Percentiles rank a stretch among this genome's conserved stretches.
Conservation (phyloP, 2,888 invertebrate species). For the Hirtodrosophila confusa region DNA sequence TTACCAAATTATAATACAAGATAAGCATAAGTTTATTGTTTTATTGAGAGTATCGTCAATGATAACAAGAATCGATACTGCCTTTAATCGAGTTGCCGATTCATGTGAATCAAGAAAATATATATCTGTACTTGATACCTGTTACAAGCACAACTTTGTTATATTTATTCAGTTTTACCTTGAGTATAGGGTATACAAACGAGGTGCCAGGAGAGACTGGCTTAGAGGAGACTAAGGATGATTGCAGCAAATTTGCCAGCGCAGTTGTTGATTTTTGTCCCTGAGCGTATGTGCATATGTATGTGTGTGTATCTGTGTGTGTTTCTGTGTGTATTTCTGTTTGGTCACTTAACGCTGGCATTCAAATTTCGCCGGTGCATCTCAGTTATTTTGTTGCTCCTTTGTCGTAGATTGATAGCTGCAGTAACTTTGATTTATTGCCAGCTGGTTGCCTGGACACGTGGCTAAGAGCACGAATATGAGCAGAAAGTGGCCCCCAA, state of each 20-base stretch:
- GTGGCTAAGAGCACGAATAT: constrained; percentile 15
- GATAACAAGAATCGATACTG: too few species aligned
- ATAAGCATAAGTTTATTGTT: too few species aligned
- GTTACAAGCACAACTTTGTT: too few species aligned
- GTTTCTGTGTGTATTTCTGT: constrained; percentile 18
- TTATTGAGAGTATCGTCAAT: too few species aligned
- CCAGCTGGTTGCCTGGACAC: constrained; percentile 34
- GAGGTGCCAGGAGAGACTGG: not conserved
- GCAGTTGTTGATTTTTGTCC: constrained; percentile 49
- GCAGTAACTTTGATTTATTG: constrained; percentile 72
- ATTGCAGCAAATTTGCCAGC: constrained; percentile 69
- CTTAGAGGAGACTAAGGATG: constrained; percentile 30
- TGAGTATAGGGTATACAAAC: not conserved
- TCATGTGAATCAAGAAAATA: too few species aligned
- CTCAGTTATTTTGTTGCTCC: constrained; percentile 26
- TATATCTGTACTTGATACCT: too few species aligned
- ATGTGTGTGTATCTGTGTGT: constrained; percentile 1
- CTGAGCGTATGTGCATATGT: not conserved
- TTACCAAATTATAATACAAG: too few species aligned
- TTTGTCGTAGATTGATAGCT: constrained; percentile 69
- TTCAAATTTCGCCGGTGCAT: constrained; percentile 60
- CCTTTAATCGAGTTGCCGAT: too few species aligned
- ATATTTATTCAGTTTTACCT: too few species aligned
- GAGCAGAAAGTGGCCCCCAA: constrained; percentile 18
- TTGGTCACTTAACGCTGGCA: constrained; percentile 63